These are phyloP conservation scores for Drosophila monieri DNA, from an alignment of 2,888 invertebrate genomes.

Conservation along the genomic window DNA sequence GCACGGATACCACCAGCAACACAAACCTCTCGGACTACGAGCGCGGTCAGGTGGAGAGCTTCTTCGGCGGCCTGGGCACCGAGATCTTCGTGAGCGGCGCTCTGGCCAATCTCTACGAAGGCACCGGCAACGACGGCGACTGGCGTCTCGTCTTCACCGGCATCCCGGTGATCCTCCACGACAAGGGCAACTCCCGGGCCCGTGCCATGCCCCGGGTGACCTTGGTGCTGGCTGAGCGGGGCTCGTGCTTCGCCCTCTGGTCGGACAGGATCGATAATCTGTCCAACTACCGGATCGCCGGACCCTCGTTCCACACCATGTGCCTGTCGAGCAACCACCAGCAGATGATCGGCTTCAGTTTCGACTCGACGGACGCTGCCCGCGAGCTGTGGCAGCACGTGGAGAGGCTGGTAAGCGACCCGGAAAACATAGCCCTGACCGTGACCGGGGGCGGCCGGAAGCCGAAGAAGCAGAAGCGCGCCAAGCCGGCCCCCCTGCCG, in stretches of 20 bases:
- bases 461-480: constrained; percentile 85
- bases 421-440: constrained; percentile 91
- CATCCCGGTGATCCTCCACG: constrained; percentile 90
- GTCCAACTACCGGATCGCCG: constrained; percentile 89
- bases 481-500: constrained; percentile 87
- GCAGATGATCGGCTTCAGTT: constrained; percentile 91
- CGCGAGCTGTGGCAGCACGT: constrained; percentile 89
- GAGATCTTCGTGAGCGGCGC: constrained; percentile 91
- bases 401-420: constrained; percentile 89
- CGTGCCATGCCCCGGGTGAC: constrained; percentile 88
- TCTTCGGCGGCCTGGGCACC: constrained; percentile 91
- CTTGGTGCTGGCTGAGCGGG: constrained; percentile 90
- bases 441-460: constrained; percentile 86
- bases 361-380: constrained; percentile 90
- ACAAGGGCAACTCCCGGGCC: constrained; percentile 90
- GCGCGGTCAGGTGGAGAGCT: constrained; percentile 89
- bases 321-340: constrained; percentile 91
- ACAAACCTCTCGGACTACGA: constrained; percentile 87
- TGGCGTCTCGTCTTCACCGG: constrained; percentile 92
- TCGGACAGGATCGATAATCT: constrained; percentile 91
- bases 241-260: constrained; percentile 93
- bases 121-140: constrained; percentile 85
- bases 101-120: constrained; percentile 89
- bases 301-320: constrained; percentile 92
- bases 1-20: constrained; percentile 83